Evolutionary conservation across 2,113 vertebrate species (phyloP).

Genomic region (Uria lomvia): DNA sequence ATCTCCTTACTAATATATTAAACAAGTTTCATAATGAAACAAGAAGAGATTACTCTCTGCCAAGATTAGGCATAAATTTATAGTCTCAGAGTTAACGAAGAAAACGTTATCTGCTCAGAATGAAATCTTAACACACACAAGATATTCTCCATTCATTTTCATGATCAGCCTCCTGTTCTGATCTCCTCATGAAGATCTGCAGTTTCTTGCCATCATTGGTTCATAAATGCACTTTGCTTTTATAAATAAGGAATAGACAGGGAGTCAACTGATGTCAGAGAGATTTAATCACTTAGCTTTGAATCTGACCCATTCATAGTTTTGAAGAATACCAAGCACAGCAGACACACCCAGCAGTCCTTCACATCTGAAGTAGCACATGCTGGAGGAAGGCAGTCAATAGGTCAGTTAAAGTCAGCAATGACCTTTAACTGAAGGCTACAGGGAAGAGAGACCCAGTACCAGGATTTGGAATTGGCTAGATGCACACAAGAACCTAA

Average conservation of each 20-base stretch:
- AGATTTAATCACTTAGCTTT: background rate
- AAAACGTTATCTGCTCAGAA: background rate
- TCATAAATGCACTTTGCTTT: background rate
- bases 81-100: background rate
- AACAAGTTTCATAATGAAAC: background rate
- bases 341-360: background rate
- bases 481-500: background rate
- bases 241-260: background rate
- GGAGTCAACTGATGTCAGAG: fast-evolving
- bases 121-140: background rate
- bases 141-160: background rate
- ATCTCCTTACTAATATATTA: background rate
- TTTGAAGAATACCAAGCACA: background rate
- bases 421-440: background rate
- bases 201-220: background rate
- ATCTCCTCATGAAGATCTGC: background rate
- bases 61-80: background rate
- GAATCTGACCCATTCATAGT: too few species aligned
- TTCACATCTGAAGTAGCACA: background rate
- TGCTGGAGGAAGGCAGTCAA: background rate
- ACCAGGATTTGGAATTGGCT: background rate
- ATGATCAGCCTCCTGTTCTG: background rate
- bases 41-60: background rate
- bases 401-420: background rate
- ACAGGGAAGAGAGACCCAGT: background rate